Evolutionary conservation across 2,888 invertebrate genomes (phyloP).

Genomic region (Atherix ibis): DNA sequence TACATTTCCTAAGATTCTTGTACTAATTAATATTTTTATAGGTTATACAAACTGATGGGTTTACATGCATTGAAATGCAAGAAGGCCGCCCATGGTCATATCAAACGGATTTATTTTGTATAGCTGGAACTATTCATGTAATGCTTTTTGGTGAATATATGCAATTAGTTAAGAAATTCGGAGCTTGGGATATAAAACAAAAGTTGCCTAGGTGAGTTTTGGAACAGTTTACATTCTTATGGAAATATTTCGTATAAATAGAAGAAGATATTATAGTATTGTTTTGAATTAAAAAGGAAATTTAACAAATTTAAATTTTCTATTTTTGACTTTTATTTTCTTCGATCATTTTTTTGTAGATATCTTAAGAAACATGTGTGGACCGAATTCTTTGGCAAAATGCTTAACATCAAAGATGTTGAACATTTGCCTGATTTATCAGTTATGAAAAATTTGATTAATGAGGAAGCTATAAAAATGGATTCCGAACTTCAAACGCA

Average conservation of each 20-base stretch:
- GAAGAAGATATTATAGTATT: not conserved
- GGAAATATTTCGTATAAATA: not conserved
- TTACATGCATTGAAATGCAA: slow-evolving; percentile 83
- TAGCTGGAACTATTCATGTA: slow-evolving; percentile 79
- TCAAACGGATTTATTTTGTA: slow-evolving; percentile 84
- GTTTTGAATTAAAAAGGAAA: not conserved
- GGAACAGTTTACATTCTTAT: not conserved
- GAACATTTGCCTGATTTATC: slow-evolving; percentile 53
- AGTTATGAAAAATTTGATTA: slow-evolving; percentile 25
- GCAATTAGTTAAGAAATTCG: slow-evolving; percentile 52
- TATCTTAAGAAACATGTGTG: slow-evolving; percentile 61
- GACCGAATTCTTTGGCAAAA: slow-evolving; percentile 64
- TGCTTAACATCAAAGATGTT: slow-evolving; percentile 70
- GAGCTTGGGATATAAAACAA: slow-evolving; percentile 51
- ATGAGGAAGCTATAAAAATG: slow-evolving; percentile 29
- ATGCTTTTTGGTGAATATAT: slow-evolving; percentile 82
- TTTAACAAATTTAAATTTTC: not conserved
- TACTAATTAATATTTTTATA: no score
- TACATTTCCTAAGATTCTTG: not conserved
- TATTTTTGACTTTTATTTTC: slow-evolving; percentile 1
- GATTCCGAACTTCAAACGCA: slow-evolving; percentile 31
- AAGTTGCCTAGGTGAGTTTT: slow-evolving; percentile 47
- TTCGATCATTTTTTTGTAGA: slow-evolving; percentile 30
- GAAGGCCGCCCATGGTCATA: slow-evolving; percentile 87
- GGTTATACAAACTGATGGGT: slow-evolving; percentile 65